Percentiles rank a stretch among this genome's conserved stretches.
Conservation (phyloP, 2,888 invertebrate genomes). For the Campoletis raptor region DNA sequence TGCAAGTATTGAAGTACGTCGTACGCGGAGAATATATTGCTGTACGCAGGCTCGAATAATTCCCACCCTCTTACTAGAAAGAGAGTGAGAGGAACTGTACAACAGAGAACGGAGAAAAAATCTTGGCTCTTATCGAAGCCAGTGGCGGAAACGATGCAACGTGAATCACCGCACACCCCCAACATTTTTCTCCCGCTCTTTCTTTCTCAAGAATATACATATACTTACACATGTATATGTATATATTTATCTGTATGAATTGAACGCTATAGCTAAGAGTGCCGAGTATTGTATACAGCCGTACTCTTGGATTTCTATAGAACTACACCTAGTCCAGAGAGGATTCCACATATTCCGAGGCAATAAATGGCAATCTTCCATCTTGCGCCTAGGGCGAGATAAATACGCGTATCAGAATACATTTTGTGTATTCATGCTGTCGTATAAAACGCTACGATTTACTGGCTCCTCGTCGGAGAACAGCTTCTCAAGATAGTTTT, state of each 20-base stretch:
- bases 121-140: slow-evolving; percentile 73
- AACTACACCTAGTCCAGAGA: slow-evolving; percentile 72
- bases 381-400: slow-evolving; percentile 71
- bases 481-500: slow-evolving; percentile 69
- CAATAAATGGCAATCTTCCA: slow-evolving; percentile 75
- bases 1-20: slow-evolving; percentile 12
- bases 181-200: slow-evolving; percentile 46
- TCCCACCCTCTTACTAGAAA: slow-evolving; percentile 60
- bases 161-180: slow-evolving; percentile 71
- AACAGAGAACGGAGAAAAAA: slow-evolving; percentile 67
- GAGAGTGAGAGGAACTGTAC: slow-evolving; percentile 31
- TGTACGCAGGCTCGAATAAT: slow-evolving; percentile 63
- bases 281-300: slow-evolving; percentile 20
- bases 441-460: slow-evolving; percentile 70
- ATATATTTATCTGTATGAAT: not conserved
- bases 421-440: slow-evolving; percentile 74
- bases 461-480: slow-evolving; percentile 52
- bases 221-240: not conserved
- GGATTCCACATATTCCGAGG: slow-evolving; percentile 72
- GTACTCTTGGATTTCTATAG: slow-evolving; percentile 72
- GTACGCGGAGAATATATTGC: slow-evolving; percentile 46
- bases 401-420: slow-evolving; percentile 74
- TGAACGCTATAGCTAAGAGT: slow-evolving; percentile 13
- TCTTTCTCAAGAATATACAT: slow-evolving; percentile 28
- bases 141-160: slow-evolving; percentile 72